These are phyloP conservation scores for Spongia lamella DNA, from an alignment of 37 sponge, comb jelly and placozoan species.

Conservation along the genomic window DNA sequence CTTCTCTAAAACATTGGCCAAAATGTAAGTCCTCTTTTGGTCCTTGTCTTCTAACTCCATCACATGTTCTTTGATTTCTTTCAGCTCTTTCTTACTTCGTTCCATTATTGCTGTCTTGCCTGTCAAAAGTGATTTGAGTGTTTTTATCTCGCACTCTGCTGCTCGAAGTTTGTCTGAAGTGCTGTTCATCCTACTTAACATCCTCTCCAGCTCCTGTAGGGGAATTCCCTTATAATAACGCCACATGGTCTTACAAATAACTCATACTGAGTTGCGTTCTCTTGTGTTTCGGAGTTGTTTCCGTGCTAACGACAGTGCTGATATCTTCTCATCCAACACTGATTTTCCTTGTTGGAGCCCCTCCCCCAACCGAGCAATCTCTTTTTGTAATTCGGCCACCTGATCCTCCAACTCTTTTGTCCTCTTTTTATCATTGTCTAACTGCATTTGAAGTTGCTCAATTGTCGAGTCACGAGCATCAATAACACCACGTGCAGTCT, in stretches of 20 bases:
- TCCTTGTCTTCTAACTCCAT: slow-evolving; percentile 71
- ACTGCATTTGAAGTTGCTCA: slow-evolving; percentile 25
- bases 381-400: slow-evolving; percentile 42
- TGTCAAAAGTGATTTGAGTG: slow-evolving; percentile 72
- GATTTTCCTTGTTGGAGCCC: slow-evolving; percentile 32
- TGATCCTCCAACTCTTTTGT: slow-evolving; percentile 49
- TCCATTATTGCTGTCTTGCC: slow-evolving; percentile 85
- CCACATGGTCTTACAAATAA: background rate
- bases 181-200: slow-evolving; percentile 41
- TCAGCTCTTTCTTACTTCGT: slow-evolving; percentile 62
- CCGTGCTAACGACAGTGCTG: slow-evolving; percentile 51
- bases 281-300: slow-evolving; percentile 73
- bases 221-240: background rate
- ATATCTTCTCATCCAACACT: slow-evolving; percentile 75
- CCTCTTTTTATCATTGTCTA: slow-evolving; percentile 22
- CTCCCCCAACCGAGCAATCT: slow-evolving; percentile 18
- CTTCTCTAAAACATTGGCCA: slow-evolving; percentile 86
- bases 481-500: slow-evolving; percentile 61
- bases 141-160: slow-evolving; percentile 67
- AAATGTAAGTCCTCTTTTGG: slow-evolving; percentile 64
- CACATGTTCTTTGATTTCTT: slow-evolving; percentile 35
- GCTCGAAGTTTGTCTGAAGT: slow-evolving; percentile 60
- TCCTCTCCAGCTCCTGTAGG: slow-evolving; percentile 78
- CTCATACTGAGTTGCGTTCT: slow-evolving; percentile 68
- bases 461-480: slow-evolving; percentile 65